Evolutionary conservation across 2,888 invertebrate species (phyloP), one percentile per base, ranked within the genome.

Genomic region (Drosophila stalkeri): DNA sequence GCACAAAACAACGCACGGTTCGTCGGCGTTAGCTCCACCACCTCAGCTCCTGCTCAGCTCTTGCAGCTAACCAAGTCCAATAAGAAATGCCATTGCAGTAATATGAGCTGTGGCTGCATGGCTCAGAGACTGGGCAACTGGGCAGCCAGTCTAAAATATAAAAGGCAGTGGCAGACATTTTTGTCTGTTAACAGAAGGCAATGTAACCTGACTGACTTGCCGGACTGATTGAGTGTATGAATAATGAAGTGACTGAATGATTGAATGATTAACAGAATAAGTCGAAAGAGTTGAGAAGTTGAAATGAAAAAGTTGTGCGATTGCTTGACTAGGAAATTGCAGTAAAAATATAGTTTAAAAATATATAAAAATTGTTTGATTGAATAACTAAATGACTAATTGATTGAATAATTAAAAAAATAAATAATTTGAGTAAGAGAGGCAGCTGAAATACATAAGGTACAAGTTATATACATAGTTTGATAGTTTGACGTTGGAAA

Each of bases 1-100:
- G 57, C 57, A 56, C 78, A 78, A 75, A 84, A 79, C 52, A 86
- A 81, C 89, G 87, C 87, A 85, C 52, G 52, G 52, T 18, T 35
- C 52, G 33, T 33, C 31, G 49, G 12, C 31, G n/a, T 18, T 27
- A 27, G 3, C 5, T 9, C 11, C n/a, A n/a, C 0, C 31, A 2
- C 27, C 3, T 9, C 35, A 9, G 16, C 52, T 35, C 20, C 52
- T 16, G 4, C 35, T 8, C 51, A 8, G 12, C 49, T 12, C n/a
- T 2, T 6, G 7, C 2, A 5, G 5, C n/a, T 12, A 7, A 1
- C 37, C 52, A 54, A 37, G 20, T 54, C 52, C 23, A 54, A 37
- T 37, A 54, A 37, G 52, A 16, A 37, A 23, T 54, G 20, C 35
- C 52, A 37, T 20, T 35, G 37, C 35, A 54, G 37, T 35, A 23